Conservation (phyloP, 2,888 invertebrate genomes). For the Pachycephus smyrnensis region DNA sequence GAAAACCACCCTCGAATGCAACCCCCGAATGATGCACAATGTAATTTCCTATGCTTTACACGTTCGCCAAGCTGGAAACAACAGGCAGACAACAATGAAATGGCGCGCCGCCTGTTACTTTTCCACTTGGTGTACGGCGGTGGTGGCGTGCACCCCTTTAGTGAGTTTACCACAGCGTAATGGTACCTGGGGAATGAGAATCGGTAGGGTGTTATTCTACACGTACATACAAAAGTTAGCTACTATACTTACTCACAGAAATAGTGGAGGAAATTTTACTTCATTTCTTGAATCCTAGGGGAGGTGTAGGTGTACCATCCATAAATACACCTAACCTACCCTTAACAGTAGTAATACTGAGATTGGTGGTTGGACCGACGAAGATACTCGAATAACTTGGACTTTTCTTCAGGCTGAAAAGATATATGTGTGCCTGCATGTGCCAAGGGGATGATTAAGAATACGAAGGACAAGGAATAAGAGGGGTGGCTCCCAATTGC, state of each 20-base stretch:
- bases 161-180: background rate
- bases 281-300: background rate
- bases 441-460: background rate
- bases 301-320: background rate
- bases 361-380: background rate
- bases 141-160: background rate
- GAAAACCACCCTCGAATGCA: background rate
- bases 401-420: background rate
- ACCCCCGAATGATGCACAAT: constrained; percentile 18
- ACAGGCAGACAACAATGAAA: constrained; percentile 1
- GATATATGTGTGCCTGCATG: background rate
- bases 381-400: background rate
- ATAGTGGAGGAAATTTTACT: background rate
- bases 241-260: background rate
- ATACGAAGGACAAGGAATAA: too few species aligned
- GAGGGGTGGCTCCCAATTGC: too few species aligned
- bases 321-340: background rate
- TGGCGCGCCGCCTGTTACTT: background rate
- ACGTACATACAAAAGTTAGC: background rate
- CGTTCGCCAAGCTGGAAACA: constrained; percentile 6
- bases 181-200: background rate
- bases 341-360: background rate
- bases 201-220: background rate
- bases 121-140: background rate
- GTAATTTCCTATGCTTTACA: constrained; percentile 23